Base-by-base conservation (phyloP, 2,797 vertebrate species). In the Triplophysa bombifrons region DNA sequence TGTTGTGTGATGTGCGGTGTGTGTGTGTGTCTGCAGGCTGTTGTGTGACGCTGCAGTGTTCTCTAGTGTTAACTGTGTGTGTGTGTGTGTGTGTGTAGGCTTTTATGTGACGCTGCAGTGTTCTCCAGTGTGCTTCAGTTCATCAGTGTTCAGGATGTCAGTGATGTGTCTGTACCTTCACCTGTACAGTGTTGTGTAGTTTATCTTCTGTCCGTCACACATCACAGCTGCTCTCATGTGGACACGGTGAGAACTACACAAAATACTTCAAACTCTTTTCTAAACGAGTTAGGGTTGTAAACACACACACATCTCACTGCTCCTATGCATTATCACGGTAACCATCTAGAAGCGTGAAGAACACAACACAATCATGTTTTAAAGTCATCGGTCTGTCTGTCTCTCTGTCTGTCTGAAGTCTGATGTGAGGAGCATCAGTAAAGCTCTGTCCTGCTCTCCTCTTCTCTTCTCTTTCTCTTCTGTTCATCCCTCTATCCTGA, bases 181-280 rank as follows among this genome's bases (percentile, higher is more conserved):
- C 86, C 73, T 1, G 87, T 95, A 84, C 90, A 96, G 87, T 95
- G 91, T 89, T 94, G 96, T 79, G 91, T 92, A 80, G 81, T 99
- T 88, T 97, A 96, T 86, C 93, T 99, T 81, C 91, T 99, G 87
- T 92, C 96, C n/a, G 27, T 90, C 76, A 95, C 94, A 82, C 96
- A 97, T 41, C 50, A 50, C 64, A 17, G 19, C 51, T 6, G 67
- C 17, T 9, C 64, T 27, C 19, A 30, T 14, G 46, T 83, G 72
- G 50, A 86, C 80, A n/a, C 65, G 66, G 22, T 86, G 41, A 34
- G 56, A 72, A 75, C 22, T 1, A 38, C 78, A 71, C 25, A 27
- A 20, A 30, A 11, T 46, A 12, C 12, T 13, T 46, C 9, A 46
- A 46, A 46, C 11, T 46, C 44, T 46, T 10, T 46, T 46, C 44